Evolutionary conservation across 1,140 invertebrate genomes (phyloP).

Genomic region (Leptinotarsa undecemlineata): DNA sequence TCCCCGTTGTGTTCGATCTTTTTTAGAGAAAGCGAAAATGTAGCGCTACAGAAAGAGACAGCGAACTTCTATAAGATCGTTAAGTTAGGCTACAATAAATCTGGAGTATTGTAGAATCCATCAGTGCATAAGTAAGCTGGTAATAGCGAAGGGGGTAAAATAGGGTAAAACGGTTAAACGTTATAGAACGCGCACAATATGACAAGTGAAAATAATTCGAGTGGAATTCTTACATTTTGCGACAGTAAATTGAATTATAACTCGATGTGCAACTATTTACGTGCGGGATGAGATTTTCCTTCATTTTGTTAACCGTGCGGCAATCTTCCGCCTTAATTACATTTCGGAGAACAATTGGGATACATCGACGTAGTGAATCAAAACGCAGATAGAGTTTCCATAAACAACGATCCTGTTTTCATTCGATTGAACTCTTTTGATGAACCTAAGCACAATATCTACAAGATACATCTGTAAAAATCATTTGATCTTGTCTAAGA

Average conservation of each 20-base stretch:
- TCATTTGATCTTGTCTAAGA: background rate
- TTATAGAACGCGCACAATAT: constrained; percentile 34
- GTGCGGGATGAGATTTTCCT: constrained; percentile 19
- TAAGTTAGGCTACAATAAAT: constrained; percentile 33
- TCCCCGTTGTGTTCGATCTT: constrained; percentile 11
- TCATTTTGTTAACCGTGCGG: constrained; percentile 12
- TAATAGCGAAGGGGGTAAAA: constrained; percentile 38
- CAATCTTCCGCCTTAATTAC: constrained; percentile 24
- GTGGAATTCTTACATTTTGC: constrained; percentile 44
- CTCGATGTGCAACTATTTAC: constrained; percentile 32
- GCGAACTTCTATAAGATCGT: constrained; percentile 29
- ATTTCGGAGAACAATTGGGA: constrained; percentile 16
- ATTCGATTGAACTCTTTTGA: too few species aligned
- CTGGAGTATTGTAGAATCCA: constrained; percentile 35
- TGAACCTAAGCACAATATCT: too few species aligned
- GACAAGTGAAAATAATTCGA: constrained; percentile 45
- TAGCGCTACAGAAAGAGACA: constrained; percentile 18
- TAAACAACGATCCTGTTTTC: too few species aligned
- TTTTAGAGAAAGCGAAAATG: constrained; percentile 3
- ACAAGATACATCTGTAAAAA: background rate
- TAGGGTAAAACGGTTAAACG: constrained; percentile 32
- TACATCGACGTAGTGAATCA: constrained; percentile 11
- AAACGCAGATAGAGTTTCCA: constrained; percentile 2
- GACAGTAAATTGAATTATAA: constrained; percentile 42
- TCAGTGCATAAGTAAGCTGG: constrained; percentile 41